Conservation (phyloP, 2,888 invertebrate genomes). For the Drosophila limbata region DNA sequence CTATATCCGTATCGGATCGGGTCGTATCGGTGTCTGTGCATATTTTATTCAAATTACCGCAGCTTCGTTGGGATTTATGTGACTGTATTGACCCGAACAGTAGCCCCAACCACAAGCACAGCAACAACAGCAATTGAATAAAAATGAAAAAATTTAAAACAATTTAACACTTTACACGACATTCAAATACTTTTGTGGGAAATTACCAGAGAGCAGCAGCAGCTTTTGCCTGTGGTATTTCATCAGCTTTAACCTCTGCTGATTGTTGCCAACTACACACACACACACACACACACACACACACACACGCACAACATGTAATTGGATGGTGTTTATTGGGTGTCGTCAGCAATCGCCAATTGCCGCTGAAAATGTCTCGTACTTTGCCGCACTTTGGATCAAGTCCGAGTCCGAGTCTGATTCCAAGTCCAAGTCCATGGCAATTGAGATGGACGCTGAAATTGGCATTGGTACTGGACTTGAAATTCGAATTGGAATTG, state of each 20-base stretch:
- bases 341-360: slow-evolving; percentile 77
- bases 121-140: slow-evolving; percentile 19
- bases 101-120: slow-evolving; percentile 18
- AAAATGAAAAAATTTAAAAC: slow-evolving; percentile 68
- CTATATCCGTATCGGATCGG: slow-evolving; percentile 11
- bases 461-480: slow-evolving; percentile 36
- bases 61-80: slow-evolving; percentile 67
- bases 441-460: slow-evolving; percentile 56
- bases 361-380: slow-evolving; percentile 52
- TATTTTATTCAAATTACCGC: slow-evolving; percentile 78
- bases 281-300: slow-evolving; percentile 19
- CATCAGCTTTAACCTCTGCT: slow-evolving; percentile 61
- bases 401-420: no score
- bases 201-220: slow-evolving; percentile 56
- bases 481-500: slow-evolving; percentile 21
- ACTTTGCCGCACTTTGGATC: slow-evolving; percentile 11
- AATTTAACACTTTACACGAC: slow-evolving; percentile 81
- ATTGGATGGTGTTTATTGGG: slow-evolving; percentile 76
- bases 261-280: slow-evolving; percentile 56
- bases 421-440: slow-evolving; percentile 20
- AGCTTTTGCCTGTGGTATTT: slow-evolving; percentile 62
- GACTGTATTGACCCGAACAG: slow-evolving; percentile 52
- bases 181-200: slow-evolving; percentile 80
- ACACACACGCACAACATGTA: slow-evolving; percentile 44
- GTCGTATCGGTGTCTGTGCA: slow-evolving; percentile 51